Percentiles rank a stretch among this genome's conserved stretches.
phyloP scores from a whole-genome alignment of 1,140 invertebrate species.

The Bradysia coprophila region DNA sequence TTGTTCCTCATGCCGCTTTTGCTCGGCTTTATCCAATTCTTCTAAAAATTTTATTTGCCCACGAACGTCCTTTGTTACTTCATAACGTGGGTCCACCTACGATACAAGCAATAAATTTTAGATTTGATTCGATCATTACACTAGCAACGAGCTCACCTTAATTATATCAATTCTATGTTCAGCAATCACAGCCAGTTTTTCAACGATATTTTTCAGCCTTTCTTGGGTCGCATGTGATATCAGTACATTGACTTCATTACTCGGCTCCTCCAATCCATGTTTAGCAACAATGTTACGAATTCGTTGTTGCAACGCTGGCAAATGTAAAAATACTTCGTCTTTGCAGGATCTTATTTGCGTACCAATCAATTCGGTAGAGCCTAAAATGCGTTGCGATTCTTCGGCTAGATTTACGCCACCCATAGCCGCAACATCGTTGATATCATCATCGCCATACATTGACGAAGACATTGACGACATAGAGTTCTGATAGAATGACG shows the following conservation, averaged over 20 bases:
- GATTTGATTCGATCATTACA: conserved; percentile 1
- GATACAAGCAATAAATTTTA: conserved; percentile 4
- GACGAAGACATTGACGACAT: conserved; percentile 23
- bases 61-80: conserved; percentile 80
- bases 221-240: conserved; percentile 94
- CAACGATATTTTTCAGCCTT: conserved; percentile 74
- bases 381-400: conserved; percentile 87
- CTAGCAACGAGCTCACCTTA: conserved; percentile 42
- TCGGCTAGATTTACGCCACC: conserved; percentile 96
- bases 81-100: conserved; percentile 71
- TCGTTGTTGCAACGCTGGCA: conserved; percentile 53
- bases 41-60: conserved; percentile 89
- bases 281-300: conserved; percentile 53
- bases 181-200: conserved; percentile 84
- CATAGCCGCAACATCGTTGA: conserved; percentile 98
- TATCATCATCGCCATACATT: conserved; percentile 72
- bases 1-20: conserved; percentile 84
- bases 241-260: conserved; percentile 71
- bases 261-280: conserved; percentile 73
- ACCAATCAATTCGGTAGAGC: conserved; percentile 86
- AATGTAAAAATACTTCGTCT: conserved; percentile 79
- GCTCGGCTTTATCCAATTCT: conserved; percentile 84
- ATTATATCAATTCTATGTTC: conserved; percentile 86
- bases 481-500: conserved; percentile 20
- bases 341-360: conserved; percentile 91